Evolutionary conservation across 2,113 vertebrate species (phyloP), one percentile per base, ranked within the genome.

Genomic region (Lethenteron camtschaticum): DNA sequence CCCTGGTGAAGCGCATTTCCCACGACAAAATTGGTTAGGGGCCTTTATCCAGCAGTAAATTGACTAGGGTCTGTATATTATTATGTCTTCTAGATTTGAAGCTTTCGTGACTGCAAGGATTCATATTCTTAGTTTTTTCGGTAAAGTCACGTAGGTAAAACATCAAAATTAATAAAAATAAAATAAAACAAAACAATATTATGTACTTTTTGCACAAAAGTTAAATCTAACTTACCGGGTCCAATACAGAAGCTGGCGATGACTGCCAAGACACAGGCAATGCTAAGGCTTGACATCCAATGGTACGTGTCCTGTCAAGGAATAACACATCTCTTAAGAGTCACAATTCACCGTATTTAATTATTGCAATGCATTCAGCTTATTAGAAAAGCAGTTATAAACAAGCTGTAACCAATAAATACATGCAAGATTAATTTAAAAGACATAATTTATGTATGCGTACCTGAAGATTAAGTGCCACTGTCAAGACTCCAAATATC

Each of bases 201-300:
- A 2, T 70, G 56, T 7, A 56, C 9, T 68, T 56, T 9, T 56
- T 56, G 11, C 9, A 57, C 4, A 20, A 68, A 68, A 56, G 8
- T n/a, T 56, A 71, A 55, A 57, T 13, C 57, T 8, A 71, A 68
- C 24, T 70, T 87, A 95, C 90, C 90, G 85, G 90, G 89, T 18
- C 90, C 87, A 1, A 84, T 89, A 80, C 90, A 95, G 78, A 95
- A 95, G 0, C 87, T 83, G 2, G 87, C 86, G 20, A 95, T 95
- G 77, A 88, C 79, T 72, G 80, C 85, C 73, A 95, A 79, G 73
- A 95, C 84, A 71, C 85, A 85, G 75, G 80, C 12, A 69, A 87
- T 87, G 70, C 88, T 94, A 76, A 89, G 81, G 77, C 89, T 88
- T 9, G 87, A 84, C 78, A 91, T 75, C 90, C 89, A 91, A 10